Base-by-base conservation (phyloP, 2,797 vertebrate genomes). In the Emys orbicularis region DNA sequence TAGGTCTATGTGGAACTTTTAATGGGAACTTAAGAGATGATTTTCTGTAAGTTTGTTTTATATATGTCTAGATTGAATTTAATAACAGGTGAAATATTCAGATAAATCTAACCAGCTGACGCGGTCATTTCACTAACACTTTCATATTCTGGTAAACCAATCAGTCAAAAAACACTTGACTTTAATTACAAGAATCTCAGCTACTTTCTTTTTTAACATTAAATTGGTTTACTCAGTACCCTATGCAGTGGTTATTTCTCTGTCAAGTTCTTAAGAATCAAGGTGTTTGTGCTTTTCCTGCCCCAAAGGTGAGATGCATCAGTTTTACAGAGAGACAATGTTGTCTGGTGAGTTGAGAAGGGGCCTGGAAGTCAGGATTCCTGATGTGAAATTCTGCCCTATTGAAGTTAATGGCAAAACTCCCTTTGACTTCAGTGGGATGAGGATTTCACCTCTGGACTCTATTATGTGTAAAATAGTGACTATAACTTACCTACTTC, bases 11-110 rank as follows among this genome's bases (percentile, higher is more conserved):
- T 97, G 99, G 99, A 97, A 99, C 99, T 1, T 99, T 99, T 97
- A 99, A 99, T 80, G 99, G 99, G 90, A 99, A 99, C 96, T 98
- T 99, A 96, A 98, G 99, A 93, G 99, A 99, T 96, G 99, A 99
- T 98, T 99, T 99, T 98, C 98, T 99, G 99, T 99, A 98, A 99
- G 99, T 96, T 81, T 90, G 86, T 59, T 53, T 79, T 86, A 18
- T 83, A 53, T 34, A 53, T 61, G 12, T 84, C 93, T 90, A 53
- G 34, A 37, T 7, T 15, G 3, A 61, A 6, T 89, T 86, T 94
- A 95, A 53, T 27, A 90, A 89, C 1, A 92, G 82, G 2, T 82
- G 47, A 86, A 77, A 93, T 74, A 25, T 81, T 95, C 65, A 90
- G 4, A 80, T 92, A 53, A 87, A 77, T 3, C 11, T 47, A 61